Evolutionary conservation across 2,797 vertebrate species (phyloP), one percentile per base, ranked within the genome.

Genomic region (Merluccius polli): DNA sequence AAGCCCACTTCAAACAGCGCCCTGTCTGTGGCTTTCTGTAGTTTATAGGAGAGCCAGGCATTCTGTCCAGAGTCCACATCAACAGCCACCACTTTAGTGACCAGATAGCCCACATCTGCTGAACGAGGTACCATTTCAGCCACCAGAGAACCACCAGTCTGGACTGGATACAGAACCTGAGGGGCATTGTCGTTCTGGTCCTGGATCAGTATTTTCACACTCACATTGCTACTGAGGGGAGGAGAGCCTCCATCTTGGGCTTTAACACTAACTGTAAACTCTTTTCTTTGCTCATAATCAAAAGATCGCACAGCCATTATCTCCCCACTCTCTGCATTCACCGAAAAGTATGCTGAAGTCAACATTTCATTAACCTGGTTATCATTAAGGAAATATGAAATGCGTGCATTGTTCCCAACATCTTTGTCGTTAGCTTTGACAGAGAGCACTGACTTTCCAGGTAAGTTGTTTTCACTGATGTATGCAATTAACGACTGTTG

Each of bases 21-120:
- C 41, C 91, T 94, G 83, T 95, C 94, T 77, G 92, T 90, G 83
- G 90, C 86, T 92, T 93, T 93, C 71, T 93, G 91, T 36, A 94
- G 86, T 88, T 92, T 89, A 86, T 93, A 95, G 71, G 93, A 94
- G 76, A 95, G 93, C 93, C 93, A 95, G 78, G 93, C 92, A 83
- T 94, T 94, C 88, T 94, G 92, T 82, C 92, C 92, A 80, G 91
- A 92, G 84, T 93, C 92, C 75, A 87, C 92, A 91, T 94, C 94
- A 78, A 96, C 94, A 65, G 94, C 95, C 85, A 95, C 94, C 75
- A 95, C 93, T 87, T 95, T 95, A 31, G 95, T 95, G 21, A 96
- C 94, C 81, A 95, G 93, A 80, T 95, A 95, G 31, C 95, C 93
- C 4, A 93, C 90, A 59, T 96, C 94, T 90, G 85, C 90, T 89